A percentile compares a stretch with the other conserved stretches of the same genome.
Conservation (phyloP, 2,113 vertebrate genomes). For the Acrocephalus arundinaceus region DNA sequence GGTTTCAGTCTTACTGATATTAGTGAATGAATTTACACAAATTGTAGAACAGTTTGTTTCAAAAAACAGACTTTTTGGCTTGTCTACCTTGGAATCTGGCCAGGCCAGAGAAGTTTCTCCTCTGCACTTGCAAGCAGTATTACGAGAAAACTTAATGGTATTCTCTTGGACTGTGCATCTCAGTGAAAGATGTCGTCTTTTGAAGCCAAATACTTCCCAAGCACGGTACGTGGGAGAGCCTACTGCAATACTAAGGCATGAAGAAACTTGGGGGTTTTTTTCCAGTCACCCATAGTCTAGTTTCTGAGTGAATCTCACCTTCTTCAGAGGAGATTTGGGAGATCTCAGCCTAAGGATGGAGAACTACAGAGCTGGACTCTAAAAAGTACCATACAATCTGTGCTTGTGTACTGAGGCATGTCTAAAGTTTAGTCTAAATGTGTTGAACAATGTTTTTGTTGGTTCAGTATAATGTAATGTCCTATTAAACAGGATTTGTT, state of each 20-base stretch:
- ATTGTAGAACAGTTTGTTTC: background rate
- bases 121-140: background rate
- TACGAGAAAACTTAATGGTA: background rate
- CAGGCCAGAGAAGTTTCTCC: background rate
- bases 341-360: background rate
- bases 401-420: conserved; percentile 39
- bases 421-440: conserved; percentile 49
- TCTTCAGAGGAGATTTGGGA: background rate
- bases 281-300: background rate
- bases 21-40: background rate
- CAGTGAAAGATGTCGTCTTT: background rate
- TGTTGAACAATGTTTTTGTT: conserved; percentile 52
- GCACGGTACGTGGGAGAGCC: background rate
- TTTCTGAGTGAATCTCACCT: background rate
- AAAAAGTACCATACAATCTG: background rate
- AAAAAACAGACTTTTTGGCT: background rate
- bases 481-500: conserved; percentile 54
- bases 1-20: background rate
- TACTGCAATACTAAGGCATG: background rate
- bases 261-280: background rate
- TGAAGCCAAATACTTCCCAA: background rate
- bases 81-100: background rate
- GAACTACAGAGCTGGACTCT: background rate
- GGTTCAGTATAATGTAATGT: conserved; percentile 60
- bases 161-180: background rate